Percentiles rank a stretch among this genome's conserved stretches.
phyloP scores from a whole-genome alignment of 2,113 vertebrate species.

The Delphinus delphis region DNA sequence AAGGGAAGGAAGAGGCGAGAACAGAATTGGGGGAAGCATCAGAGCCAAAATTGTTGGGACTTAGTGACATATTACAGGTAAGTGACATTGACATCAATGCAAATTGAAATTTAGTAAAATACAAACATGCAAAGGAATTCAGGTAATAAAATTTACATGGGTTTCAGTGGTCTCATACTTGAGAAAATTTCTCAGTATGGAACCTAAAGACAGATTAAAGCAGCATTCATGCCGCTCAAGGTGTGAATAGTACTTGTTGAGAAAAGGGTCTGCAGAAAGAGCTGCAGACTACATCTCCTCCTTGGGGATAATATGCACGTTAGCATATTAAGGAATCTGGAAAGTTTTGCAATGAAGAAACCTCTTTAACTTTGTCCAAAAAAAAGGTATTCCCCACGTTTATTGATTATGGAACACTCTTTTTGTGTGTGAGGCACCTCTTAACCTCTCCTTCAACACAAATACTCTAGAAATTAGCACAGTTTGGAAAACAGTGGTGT shows the following conservation, averaged over 20 bases:
- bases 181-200: not conserved
- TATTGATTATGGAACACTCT: not conserved
- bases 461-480: not conserved
- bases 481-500: not conserved
- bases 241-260: not conserved
- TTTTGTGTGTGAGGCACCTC: not conserved
- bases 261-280: not conserved
- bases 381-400: not conserved
- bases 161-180: not conserved
- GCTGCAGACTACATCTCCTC: not conserved
- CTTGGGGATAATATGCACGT: not conserved
- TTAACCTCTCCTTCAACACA: not conserved
- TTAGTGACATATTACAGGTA: not conserved
- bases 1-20: not conserved
- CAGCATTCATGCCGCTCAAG: not conserved
- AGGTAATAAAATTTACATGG: not conserved
- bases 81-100: too few species aligned
- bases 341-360: not conserved
- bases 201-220: not conserved
- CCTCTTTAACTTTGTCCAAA: not conserved
- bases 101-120: not conserved
- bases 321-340: not conserved
- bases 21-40: fast-evolving
- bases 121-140: not conserved
- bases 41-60: not conserved